Evolutionary conservation across 1,140 invertebrate genomes (phyloP), one percentile per base, ranked within the genome.

Genomic region (Limonius californicus): DNA sequence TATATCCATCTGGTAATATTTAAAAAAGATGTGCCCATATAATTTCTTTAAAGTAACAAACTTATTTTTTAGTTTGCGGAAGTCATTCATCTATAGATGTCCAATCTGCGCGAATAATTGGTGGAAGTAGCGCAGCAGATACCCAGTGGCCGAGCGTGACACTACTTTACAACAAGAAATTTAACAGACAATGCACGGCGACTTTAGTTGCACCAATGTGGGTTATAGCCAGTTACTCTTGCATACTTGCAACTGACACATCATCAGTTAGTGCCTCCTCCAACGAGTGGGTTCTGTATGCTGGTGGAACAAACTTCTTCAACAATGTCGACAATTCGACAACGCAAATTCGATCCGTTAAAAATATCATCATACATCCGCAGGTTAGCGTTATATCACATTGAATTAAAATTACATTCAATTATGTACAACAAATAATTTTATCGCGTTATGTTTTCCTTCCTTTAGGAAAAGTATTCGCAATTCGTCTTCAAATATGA

Each of bases 401-500:
- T n/a, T n/a, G n/a, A n/a, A n/a, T n/a, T n/a, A n/a, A n/a, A n/a
- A n/a, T n/a, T n/a, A n/a, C n/a, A n/a, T n/a, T n/a, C n/a, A n/a
- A n/a, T n/a, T n/a, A n/a, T n/a, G n/a, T n/a, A n/a, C n/a, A n/a
- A n/a, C n/a, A n/a, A n/a, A 27, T 27, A 9, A 27, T 27, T 27
- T 9, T 27, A 27, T 27, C 23, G 9, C 9, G 23, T n/a, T n/a
- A 27, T 27, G 23, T 27, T 19, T 21, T 23, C 6, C n/a, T n/a
- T n/a, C n/a, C 19, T 47, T 45, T 54, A 84, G 80, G 80, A 81
- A 0, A 85, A 85, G 74, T 85, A 81, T 68, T 81, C 82, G 66
- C 80, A 83, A 67, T 83, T 85, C 64, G 74, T 83, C 50, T 85
- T 83, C 60, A 78, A 79, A 23, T 82, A 85, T 61, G 83, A 87